Evolutionary conservation across 2,113 vertebrate genomes (phyloP), one percentile per base, ranked within the genome.

Genomic region (Cyprinodon tularosa): DNA sequence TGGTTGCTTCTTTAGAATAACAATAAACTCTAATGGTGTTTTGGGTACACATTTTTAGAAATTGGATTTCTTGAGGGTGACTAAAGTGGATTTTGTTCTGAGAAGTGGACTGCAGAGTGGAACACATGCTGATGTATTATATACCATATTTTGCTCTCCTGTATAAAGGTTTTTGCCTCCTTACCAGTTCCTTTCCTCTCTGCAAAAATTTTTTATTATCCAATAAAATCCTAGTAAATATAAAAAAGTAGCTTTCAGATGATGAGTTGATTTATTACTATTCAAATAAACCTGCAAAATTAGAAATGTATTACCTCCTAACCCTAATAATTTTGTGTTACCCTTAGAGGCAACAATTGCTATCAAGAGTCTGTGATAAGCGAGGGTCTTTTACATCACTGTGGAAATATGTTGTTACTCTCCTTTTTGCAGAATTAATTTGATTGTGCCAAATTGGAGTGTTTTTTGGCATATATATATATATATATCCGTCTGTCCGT

Each of bases 1-100:
- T 29, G 66, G 70, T 62, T 68, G 65, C 72, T 62, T 66, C 63
- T 74, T 71, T 66, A 60, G 68, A 78, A 63, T 53, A 64, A 71
- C 53, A 76, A 80, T 84, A 74, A 22, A 79, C 62, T 57, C 5
- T 80, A 60, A 61, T 22, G 66, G 72, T 71, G 71, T 78, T 80
- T 73, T 71, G 57, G 69, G 82, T 62, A 53, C 53, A 61, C 67
- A 37, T 53, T 71, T 66, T 84, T 80, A 67, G 62, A 57, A 83
- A 76, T 71, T 76, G 44, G 39, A 40, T 68, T 70, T 72, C 29
- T 63, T 37, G 39, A 42, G 17, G 57, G 64, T 50, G 44, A 12
- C n/a, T 57, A n/a, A 83, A 76, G 67, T 76, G 39, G 39, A 40
- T 68, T 70, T 72, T n/a, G 57, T 12, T 39, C 50, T 0, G 17